Evolutionary conservation across 2,888 invertebrate genomes (phyloP), one percentile per base, ranked within the genome.

Genomic region (Phaonia tiefii): DNA sequence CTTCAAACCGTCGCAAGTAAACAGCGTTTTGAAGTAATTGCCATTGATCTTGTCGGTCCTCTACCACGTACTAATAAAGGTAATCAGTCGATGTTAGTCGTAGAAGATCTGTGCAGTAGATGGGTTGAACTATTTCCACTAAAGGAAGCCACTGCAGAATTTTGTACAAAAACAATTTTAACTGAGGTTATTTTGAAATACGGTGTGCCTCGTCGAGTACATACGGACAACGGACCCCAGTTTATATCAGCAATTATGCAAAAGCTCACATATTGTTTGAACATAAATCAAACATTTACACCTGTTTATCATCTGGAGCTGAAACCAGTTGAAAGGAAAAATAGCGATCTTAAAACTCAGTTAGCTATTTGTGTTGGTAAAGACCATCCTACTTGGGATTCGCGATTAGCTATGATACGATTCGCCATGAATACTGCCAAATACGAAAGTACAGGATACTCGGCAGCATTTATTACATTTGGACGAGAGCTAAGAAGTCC

Each of bases 401-500:
- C 37, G n/a, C 37, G 22, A 11, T 26, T 66, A 25, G n/a, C 66
- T 8, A 31, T 46, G 46, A 66, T 66, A 15, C 49, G 67, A 2
- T 67, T 51, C 37, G 69, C 69, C 11, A 69, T 51, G 69, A 69
- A 54, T 37, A 54, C 54, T 15, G 2, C 69, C 8, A 54, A 69
- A 69, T 69, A 54, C 37, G 37, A 20, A 1, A 54, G 31, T 37
- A 67, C 67, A 20, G 54, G 39, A 17, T 54, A 69, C 15, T 13
- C 37, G 1, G 37, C 49, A 7, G 17, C 49, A 26, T 49, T 15
- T 58, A 67, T 89, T 0, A 89, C 86, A 39, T 87, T 87, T 51
- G 89, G 85, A 0, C 56, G 89, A 58, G 88, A 90, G 73, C 31
- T 89, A 0, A 72, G 89, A 46, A 86, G 86, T 0, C 79, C 84